Evolutionary conservation across 2,888 invertebrate species (phyloP), one percentile per base, ranked within the genome.

Genomic region (Argynnis bischoffii): DNA sequence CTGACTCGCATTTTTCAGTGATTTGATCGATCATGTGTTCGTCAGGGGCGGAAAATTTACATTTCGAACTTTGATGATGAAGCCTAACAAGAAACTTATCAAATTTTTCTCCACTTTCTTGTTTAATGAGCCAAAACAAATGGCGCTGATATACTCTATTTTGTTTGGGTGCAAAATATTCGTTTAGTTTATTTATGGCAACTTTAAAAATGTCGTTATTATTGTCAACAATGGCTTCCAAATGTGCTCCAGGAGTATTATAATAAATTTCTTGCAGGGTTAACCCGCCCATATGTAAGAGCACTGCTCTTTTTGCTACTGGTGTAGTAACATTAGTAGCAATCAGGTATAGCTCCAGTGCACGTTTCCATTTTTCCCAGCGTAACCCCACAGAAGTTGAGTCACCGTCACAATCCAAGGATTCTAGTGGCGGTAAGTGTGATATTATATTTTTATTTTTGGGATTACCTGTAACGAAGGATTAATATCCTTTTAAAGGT

Each of bases 211-310:
- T 26, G 3, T 26, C 21, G 21, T 26, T 2, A 3, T 26, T 26
- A 26, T 26, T 26, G 3, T 26, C 21, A 26, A 2, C 3, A 3
- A 26, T 2, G 21, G 21, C 21, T 26, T 26, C 21, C 21, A 26
- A 2, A 3, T 26, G 21, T 26, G 21, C 21, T 2, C 21, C 21
- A 2, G 78, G 78, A 31, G 77, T 55, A 65, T 77, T 79, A 56
- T 74, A 77, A 71, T 66, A 77, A 50, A 79, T 76, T 63, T 79
- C 78, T 69, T 79, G 80, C 1, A 79, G 67, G 13, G 63, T 66
- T 18, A 48, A 18, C 21, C 78, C 78, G 0, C 77, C 78, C 8
- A 76, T 55, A 13, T 72, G 69, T 35, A 79, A 57, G 15, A 78
- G 63, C 18, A 68, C 74, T 41, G 79, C 79, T 67, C 74, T 68